phyloP scores from a whole-genome alignment of 1,140 invertebrate species.

The Drosophila baimaii region DNA sequence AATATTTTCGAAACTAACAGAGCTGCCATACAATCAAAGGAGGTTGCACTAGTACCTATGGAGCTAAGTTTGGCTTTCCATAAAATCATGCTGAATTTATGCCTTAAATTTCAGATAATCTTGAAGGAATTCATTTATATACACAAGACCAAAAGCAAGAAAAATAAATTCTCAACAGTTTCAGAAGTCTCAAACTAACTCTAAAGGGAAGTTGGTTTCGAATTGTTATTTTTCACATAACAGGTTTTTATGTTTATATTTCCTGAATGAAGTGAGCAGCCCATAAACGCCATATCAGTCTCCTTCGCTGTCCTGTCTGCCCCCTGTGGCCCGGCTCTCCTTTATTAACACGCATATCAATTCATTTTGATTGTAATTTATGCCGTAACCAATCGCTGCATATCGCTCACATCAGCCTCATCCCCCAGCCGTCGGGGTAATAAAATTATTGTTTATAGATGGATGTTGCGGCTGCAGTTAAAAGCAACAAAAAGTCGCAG shows the following conservation, averaged over 20 bases:
- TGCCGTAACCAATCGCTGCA: conserved; percentile 79
- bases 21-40: not conserved
- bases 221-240: too few species aligned
- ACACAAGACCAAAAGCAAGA: not conserved
- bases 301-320: conserved; percentile 1
- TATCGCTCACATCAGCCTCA: conserved; percentile 73
- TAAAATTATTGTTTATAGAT: conserved; percentile 82
- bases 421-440: conserved; percentile 34
- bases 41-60: too few species aligned
- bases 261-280: too few species aligned
- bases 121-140: too few species aligned
- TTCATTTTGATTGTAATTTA: conserved; percentile 83
- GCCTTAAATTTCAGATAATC: not conserved
- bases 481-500: conserved; percentile 41
- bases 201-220: too few species aligned
- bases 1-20: not conserved
- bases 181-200: not conserved
- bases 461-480: conserved; percentile 75
- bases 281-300: not conserved
- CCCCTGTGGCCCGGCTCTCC: conserved; percentile 23
- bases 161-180: not conserved
- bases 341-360: conserved; percentile 83
- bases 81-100: too few species aligned
- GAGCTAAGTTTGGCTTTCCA: too few species aligned
- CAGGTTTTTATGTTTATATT: too few species aligned